A percentile compares a stretch with the other conserved stretches of the same genome.
These are phyloP conservation scores for Nixonia krombeini DNA, from an alignment of 1,140 invertebrate species.

Conservation along the genomic window DNA sequence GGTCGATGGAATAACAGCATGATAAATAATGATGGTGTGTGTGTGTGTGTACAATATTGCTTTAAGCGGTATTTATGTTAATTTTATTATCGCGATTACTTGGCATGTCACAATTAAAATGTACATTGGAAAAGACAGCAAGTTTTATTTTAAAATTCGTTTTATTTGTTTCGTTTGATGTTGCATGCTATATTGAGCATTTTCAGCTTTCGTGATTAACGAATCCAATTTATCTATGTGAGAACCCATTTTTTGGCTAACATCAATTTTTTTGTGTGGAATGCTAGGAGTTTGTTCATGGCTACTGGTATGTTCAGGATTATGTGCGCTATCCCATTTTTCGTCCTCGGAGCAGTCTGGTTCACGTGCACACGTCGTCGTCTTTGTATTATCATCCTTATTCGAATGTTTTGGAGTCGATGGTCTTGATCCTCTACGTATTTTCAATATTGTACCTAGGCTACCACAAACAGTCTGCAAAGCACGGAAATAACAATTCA, in stretches of 20 bases:
- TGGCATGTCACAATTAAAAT: too few relatives aligned
- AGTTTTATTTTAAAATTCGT: conserved; percentile 74
- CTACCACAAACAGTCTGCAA: conserved; percentile 77
- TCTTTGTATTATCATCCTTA: conserved; percentile 55
- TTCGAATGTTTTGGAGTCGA: conserved; percentile 58
- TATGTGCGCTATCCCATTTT: conserved; percentile 63
- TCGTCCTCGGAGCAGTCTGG: too few relatives aligned
- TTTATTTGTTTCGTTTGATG: conserved; percentile 83
- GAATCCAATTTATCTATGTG: conserved; percentile 76
- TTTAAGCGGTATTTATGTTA: too few relatives aligned
- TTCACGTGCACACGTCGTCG: conserved; percentile 3
- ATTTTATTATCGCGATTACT: too few relatives aligned
- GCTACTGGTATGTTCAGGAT: conserved; percentile 10
- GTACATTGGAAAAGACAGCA: too few relatives aligned
- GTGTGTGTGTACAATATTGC: too few relatives aligned
- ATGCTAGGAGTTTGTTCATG: conserved; percentile 5
- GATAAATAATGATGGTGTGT: too few relatives aligned
- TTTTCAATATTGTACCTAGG: conserved; percentile 76
- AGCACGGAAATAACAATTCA: too few relatives aligned
- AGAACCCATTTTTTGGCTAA: conserved; percentile 74
- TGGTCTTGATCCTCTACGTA: conserved; percentile 67
- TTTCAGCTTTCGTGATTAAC: conserved; percentile 78
- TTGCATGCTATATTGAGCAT: conserved; percentile 77
- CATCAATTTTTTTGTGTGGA: conserved; percentile 63
- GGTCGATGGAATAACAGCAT: neutral